Percentiles rank a stretch among this genome's conserved stretches.
phyloP scores from a whole-genome alignment of 2,888 invertebrate species.

The Agrochola macilenta region DNA sequence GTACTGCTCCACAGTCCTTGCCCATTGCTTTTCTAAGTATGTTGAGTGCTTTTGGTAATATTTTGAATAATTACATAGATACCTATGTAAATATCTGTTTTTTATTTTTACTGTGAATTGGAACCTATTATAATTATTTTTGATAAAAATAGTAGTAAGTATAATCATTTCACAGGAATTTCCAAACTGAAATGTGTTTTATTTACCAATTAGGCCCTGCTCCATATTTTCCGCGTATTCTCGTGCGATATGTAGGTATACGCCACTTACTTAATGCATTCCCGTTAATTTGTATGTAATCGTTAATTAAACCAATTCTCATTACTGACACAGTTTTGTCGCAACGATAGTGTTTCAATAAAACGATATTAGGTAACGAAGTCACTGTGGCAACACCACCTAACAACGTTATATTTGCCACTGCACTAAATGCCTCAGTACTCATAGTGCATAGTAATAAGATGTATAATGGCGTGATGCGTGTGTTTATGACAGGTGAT shows the following conservation, averaged over 20 bases:
- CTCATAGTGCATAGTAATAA: constrained; percentile 41
- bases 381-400: constrained; percentile 76
- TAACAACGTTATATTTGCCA: constrained; percentile 20
- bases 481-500: background rate
- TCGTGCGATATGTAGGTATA: constrained; percentile 4
- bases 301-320: constrained; percentile 51
- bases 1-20: background rate
- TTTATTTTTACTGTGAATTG: no score
- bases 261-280: constrained; percentile 28
- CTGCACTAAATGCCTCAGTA: background rate
- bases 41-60: background rate
- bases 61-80: no score
- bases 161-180: background rate
- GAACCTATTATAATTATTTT: background rate
- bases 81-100: no score
- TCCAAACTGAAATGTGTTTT: background rate
- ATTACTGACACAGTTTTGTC: constrained; percentile 75
- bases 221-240: constrained; percentile 17
- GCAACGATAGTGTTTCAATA: constrained; percentile 74
- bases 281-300: constrained; percentile 49
- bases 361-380: constrained; percentile 79
- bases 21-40: background rate
- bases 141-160: background rate
- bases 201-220: background rate
- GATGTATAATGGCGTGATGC: constrained; percentile 18